Evolutionary conservation across 2,797 vertebrate genomes (phyloP).

Genomic region (Otolemur crassicaudatus): DNA sequence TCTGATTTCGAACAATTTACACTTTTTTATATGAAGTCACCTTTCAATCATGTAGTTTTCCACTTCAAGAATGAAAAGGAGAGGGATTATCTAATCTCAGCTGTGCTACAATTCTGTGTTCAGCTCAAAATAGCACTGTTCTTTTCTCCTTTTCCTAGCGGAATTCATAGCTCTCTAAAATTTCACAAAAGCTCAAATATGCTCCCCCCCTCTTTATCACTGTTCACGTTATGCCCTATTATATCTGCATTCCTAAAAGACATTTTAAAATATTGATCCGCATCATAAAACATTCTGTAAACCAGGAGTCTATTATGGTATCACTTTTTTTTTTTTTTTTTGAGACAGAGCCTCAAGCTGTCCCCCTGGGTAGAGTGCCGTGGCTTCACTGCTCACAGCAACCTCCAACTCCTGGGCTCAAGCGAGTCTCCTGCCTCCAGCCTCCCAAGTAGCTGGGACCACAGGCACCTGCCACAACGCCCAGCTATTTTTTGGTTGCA

Average conservation of each 20-base stretch:
- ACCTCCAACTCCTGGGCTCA: too few species aligned
- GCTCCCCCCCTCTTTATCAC: neutral
- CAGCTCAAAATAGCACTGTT: neutral
- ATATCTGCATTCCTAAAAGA: neutral
- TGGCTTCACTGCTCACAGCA: too few species aligned
- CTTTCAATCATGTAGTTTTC: conserved; percentile 41
- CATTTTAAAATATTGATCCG: conserved; percentile 1
- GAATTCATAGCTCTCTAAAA: conserved; percentile 15
- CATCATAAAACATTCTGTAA: neutral
- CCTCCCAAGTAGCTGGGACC: too few species aligned
- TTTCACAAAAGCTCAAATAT: neutral
- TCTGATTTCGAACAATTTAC: neutral
- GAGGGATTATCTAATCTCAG: neutral
- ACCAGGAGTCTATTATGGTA: neutral
- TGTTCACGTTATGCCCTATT: neutral
- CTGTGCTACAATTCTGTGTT: conserved; percentile 32
- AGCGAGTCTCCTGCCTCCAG: too few species aligned
- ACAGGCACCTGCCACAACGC: too few species aligned
- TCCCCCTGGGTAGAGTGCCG: too few species aligned
- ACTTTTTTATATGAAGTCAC: neutral
- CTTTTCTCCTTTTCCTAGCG: neutral
- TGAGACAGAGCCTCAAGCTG: too few species aligned
- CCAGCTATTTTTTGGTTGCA: too few species aligned
- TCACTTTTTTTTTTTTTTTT: neutral
- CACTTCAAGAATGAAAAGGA: neutral